Conservation (phyloP, 2,113 vertebrate genomes). For the Syrrhaptes paradoxus region DNA sequence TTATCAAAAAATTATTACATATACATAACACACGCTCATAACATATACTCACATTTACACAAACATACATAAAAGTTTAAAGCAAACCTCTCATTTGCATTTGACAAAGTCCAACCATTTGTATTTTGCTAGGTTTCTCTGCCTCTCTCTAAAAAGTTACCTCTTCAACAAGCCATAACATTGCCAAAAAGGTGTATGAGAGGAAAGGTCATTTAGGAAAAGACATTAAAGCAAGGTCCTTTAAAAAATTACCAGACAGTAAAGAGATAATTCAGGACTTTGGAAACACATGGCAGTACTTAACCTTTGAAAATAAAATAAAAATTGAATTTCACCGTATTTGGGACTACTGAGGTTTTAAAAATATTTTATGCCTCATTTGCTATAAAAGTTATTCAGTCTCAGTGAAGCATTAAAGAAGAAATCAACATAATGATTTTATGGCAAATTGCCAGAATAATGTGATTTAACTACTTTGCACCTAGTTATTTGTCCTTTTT, state of each 20-base stretch:
- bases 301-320: constrained; percentile 17
- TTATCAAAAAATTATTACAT: neutral
- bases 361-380: constrained; percentile 34
- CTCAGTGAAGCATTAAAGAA: neutral
- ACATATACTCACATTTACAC: neutral
- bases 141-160: neutral
- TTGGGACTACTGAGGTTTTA: neutral
- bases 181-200: neutral
- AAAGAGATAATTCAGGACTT: neutral
- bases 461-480: neutral
- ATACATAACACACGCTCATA: neutral
- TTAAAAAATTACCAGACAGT: neutral
- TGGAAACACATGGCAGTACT: neutral
- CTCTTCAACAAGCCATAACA: neutral
- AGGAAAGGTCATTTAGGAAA: neutral
- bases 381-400: neutral
- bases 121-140: neutral
- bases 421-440: constrained; percentile 4
- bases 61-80: neutral
- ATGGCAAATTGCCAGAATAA: constrained; percentile 8
- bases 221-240: neutral
- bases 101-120: neutral
- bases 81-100: neutral
- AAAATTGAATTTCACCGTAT: neutral
- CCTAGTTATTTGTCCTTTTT: neutral